Base-by-base conservation (phyloP, 2,888 invertebrate species). In the Spodoptera littoralis region DNA sequence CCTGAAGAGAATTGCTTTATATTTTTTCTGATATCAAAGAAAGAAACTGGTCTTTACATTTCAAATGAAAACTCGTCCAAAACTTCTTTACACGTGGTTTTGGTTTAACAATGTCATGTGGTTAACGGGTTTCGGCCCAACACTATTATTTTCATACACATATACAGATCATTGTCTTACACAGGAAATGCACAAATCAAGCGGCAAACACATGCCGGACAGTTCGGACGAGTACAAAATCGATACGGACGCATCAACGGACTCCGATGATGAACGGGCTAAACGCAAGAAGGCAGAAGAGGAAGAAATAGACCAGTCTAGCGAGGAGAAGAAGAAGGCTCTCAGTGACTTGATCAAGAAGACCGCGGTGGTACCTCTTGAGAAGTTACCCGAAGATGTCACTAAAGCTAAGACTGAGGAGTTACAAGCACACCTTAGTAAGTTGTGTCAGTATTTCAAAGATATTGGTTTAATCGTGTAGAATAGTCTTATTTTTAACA, bases 101-200 rank as follows among this genome's bases (percentile, higher is more conserved):
- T 36, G 2, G 5, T 8, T 8, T 36, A 9, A 36, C 36, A 36
- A 36, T 8, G 36, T 6, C 9, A 8, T 36, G 9, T 36, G 1
- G 36, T 9, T 36, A 36, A 36, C 6, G 9, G 36, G 9, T 27
- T 36, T 36, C 8, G 9, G 8, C 9, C 36, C 6, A 9, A 36
- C 9, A 5, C 9, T 36, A 36, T 8, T 1, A 36, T 36, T 36
- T 36, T 36, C 36, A 6, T 36, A 8, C 2, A 9, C 1, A 36
- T 58, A 42, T 18, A 43, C 49, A 43, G 30, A 24, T 51, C 36
- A 9, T n/a, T 1, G 12, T 55, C 42, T 46, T 11, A 11, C 18
- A n/a, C 84, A 94, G 95, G 95, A 95, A 78, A 92, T 94, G 89
- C 95, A 95, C 87, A 95, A 95, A 68, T 93, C 94, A 1, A 93